Conservation (phyloP, 2,888 invertebrate species). For the Endomychus coccineus region DNA sequence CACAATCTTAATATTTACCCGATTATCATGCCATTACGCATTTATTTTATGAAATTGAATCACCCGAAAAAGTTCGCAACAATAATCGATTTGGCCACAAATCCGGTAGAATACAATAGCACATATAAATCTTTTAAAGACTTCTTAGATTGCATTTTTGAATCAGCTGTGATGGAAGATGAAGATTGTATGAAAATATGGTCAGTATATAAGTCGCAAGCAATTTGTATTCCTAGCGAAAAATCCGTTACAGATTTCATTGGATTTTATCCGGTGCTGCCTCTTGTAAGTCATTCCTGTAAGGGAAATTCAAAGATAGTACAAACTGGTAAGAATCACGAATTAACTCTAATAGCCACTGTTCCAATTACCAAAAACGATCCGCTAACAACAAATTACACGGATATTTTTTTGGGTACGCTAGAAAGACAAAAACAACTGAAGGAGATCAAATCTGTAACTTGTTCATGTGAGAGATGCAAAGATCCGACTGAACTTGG, state of each 20-base stretch:
- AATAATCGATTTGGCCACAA: conserved; percentile 51
- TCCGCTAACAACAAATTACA: conserved; percentile 59
- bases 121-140: conserved; percentile 54
- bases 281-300: conserved; percentile 66
- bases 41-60: conserved; percentile 50
- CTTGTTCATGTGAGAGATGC: conserved; percentile 59
- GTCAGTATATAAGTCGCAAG: conserved; percentile 65
- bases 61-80: conserved; percentile 49
- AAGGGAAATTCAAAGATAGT: conserved; percentile 62
- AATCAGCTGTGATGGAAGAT: conserved; percentile 50
- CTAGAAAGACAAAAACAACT: conserved; percentile 53
- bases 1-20: conserved; percentile 59
- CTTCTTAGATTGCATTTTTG: conserved; percentile 54
- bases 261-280: conserved; percentile 56
- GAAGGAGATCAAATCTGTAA: conserved; percentile 56
- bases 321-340: conserved; percentile 51
- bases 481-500: conserved; percentile 60
- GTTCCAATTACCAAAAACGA: conserved; percentile 59
- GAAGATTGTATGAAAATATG: conserved; percentile 55
- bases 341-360: conserved; percentile 56
- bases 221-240: conserved; percentile 56
- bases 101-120: conserved; percentile 52
- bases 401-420: conserved; percentile 61
- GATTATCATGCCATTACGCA: conserved; percentile 58
- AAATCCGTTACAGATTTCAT: conserved; percentile 47